Base-by-base conservation (phyloP, 2,113 vertebrate species). In the Anseranas semipalmata region DNA sequence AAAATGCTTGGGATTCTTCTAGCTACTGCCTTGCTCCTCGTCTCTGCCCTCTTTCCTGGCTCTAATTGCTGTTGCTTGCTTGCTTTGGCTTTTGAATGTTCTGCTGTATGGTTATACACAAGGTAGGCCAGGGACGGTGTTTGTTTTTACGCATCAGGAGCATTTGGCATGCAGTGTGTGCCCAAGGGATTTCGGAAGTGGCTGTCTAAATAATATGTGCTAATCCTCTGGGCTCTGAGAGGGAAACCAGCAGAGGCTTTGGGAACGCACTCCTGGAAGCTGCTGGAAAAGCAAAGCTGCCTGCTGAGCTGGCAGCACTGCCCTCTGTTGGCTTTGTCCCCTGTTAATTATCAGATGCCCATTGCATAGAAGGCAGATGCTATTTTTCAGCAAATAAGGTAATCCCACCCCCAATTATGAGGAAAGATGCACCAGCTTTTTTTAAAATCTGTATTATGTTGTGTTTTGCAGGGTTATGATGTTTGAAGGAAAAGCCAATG, bases 401-500 rank as follows among this genome's bases (percentile, higher is more conserved):
- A 85, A 81, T 52, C 43, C 76, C 8, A 45, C 15, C 22, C 8
- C 6, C 27, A 46, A 1, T 14, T 55, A 62, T 22, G 46, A 20
- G 24, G 55, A 35, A 82, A 85, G 32, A 39, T 67, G 16, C 19
- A 41, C 60, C 58, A 55, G 7, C 5, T 50, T 67, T 50, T 28
- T 35, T 35, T 45, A 19, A 17, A 79, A 94, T 18, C 63, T 41
- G 7, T 43, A 19, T 41, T 88, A 12, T 60, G 25, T 73, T 93
- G 46, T 82, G 81, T 93, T 90, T 96, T 95, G 82, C 97, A 99
- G 99, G 89, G 98, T 99, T 95, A 98, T 99, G 98, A 97, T 99
- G 98, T 99, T 99, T 93, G 99, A 99, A 98, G 99, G 99, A 97
- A 99, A 99, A 98, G 99, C 98, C 95, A 99, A 98, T 1, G 98